Evolutionary conservation across 2,888 invertebrate genomes (phyloP).

Genomic region (Toxonevra muliebris): DNA sequence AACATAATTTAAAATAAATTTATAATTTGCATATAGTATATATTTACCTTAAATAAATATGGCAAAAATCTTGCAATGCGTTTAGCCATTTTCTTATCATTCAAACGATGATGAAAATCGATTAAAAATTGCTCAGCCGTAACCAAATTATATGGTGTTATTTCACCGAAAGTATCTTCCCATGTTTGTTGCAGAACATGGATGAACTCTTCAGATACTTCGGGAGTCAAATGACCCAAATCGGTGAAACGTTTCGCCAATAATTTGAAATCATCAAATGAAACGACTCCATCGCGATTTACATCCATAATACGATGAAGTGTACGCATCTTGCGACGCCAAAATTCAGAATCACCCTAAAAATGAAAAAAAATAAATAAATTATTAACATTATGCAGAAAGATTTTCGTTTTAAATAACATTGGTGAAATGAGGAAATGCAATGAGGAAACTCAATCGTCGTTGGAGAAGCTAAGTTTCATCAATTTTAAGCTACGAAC

Average conservation of each 20-base stretch:
- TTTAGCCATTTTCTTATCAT: slow-evolving; percentile 77
- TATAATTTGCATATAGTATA: not conserved
- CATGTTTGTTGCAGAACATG: slow-evolving; percentile 80
- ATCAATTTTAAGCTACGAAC: no score
- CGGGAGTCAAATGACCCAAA: slow-evolving; percentile 76
- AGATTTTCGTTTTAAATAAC: no score
- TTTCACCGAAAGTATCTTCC: slow-evolving; percentile 85
- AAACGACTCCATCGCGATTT: slow-evolving; percentile 86
- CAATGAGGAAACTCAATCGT: no score
- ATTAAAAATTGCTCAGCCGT: slow-evolving; percentile 83
- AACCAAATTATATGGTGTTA: slow-evolving; percentile 82
- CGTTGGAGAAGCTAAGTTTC: no score
- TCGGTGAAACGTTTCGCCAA: slow-evolving; percentile 78
- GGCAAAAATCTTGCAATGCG: slow-evolving; percentile 82
- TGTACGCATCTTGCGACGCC: slow-evolving; percentile 87
- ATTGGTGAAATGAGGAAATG: no score
- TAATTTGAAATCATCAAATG: slow-evolving; percentile 81
- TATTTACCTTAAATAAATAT: slow-evolving; percentile 78
- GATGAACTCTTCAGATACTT: slow-evolving; percentile 75
- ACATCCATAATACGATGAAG: slow-evolving; percentile 84
- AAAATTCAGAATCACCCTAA: slow-evolving; percentile 71
- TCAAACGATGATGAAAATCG: slow-evolving; percentile 84
- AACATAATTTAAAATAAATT: not conserved
- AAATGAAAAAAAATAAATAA: slow-evolving; percentile 16
- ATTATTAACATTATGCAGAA: no score